Evolutionary conservation across 1,140 invertebrate genomes (phyloP), one percentile per base, ranked within the genome.

Genomic region (Pachypsylla venusta): DNA sequence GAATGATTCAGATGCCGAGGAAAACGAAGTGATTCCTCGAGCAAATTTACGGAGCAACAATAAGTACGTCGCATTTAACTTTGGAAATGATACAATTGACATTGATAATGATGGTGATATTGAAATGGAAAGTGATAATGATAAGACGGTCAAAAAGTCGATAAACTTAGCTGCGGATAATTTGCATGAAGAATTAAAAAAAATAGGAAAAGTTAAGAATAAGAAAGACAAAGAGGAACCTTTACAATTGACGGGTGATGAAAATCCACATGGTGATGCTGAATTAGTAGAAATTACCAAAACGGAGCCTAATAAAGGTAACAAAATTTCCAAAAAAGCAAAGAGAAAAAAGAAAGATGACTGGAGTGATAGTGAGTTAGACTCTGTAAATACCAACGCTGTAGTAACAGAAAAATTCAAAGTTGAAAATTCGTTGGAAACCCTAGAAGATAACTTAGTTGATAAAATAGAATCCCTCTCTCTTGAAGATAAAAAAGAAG

Each of bases 371-470:
- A 69, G 70, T 14, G 28, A 58, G 24, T 56, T 42, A 30, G 67
- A 66, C 14, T 61, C 62, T 42, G 39, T 12, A 14, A 30, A 58
- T 16, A 70, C 75, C n/a, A 19, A 28, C 10, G 53, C 54, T 25
- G 55, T 60, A 25, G 53, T 57, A 58, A 74, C 73, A 25, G 75
- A 74, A 66, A 66, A 72, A 53, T 69, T 70, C 4, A 71, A 69
- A 62, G 68, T 70, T 55, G 70, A 75, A 10, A n/a, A 48, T 40
- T 73, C 67, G 19, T 57, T 71, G 20, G 68, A 71, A 30, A 70
- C 71, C 13, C 27, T 63, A 0, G 64, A 63, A 1, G 73, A 73
- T 35, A 42, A 55, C 30, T n/a, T 4, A 27, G 39, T 57, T 22
- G 20, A 54, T 10, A 59, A 53, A 57, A 53, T 22, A 30, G 54